Conservation (phyloP, 2,113 vertebrate genomes). For the Cnemophilus loriae region DNA sequence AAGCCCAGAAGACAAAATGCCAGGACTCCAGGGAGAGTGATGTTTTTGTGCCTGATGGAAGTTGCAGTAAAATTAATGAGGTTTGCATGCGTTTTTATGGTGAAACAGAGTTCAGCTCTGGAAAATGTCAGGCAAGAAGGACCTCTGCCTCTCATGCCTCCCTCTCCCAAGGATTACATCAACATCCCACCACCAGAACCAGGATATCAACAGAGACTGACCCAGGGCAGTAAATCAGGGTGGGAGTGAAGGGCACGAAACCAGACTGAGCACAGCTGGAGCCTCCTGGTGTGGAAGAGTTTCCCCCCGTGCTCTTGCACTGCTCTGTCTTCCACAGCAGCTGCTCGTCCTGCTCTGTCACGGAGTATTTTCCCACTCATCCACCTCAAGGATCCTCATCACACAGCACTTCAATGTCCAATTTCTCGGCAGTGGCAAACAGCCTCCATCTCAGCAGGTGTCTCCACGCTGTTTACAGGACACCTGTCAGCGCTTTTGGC, state of each 20-base stretch:
- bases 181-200: not conserved
- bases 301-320: not conserved
- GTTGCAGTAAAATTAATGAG: not conserved
- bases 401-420: not conserved
- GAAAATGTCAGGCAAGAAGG: not conserved
- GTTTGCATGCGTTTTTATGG: not conserved
- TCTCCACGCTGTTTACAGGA: conserved; percentile 33
- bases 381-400: not conserved
- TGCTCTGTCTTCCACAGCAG: not conserved
- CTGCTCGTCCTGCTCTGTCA: not conserved
- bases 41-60: not conserved
- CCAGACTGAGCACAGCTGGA: not conserved
- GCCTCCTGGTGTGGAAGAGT: not conserved
- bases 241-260: not conserved
- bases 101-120: not conserved
- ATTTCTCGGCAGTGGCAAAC: not conserved
- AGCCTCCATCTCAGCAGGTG: conserved; percentile 51
- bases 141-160: not conserved
- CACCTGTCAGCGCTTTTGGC: conserved; percentile 68
- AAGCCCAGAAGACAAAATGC: not conserved
- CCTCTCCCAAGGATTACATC: not conserved
- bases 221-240: not conserved
- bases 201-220: not conserved
- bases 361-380: not conserved
- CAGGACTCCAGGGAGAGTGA: not conserved